Percentiles rank a stretch among this genome's conserved stretches.
Evolutionary conservation across 2,113 vertebrate genomes (phyloP).

Genomic region (Verasper variegatus): DNA sequence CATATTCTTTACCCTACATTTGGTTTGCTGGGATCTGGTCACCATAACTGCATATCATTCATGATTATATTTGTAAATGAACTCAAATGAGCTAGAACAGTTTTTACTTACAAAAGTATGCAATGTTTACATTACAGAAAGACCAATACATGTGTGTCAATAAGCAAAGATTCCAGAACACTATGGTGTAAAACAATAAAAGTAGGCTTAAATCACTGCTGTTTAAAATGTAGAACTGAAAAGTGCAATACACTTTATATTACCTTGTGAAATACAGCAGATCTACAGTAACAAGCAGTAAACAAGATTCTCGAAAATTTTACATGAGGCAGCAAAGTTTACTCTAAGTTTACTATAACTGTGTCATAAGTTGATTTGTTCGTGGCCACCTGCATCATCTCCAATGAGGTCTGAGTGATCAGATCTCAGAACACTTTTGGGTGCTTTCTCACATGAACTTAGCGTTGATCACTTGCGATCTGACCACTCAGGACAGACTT

Average conservation of each 20-base stretch:
- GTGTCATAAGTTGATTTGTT: no score
- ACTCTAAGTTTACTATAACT: no score
- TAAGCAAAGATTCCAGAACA: not conserved
- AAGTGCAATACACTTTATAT: not conserved
- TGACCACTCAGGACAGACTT: no score
- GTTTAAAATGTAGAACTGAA: no score
- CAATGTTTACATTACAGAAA: constrained; percentile 5
- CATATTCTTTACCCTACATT: no score
- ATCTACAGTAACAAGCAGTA: not conserved
- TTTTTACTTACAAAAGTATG: constrained; percentile 19
- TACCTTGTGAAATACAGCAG: not conserved
- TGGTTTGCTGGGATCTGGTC: no score
- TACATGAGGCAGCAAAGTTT: not conserved
- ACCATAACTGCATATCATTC: no score
- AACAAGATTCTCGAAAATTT: not conserved
- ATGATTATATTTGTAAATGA: not conserved
- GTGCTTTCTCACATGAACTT: no score
- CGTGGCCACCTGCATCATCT: no score
- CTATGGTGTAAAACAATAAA: not conserved
- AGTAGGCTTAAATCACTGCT: not conserved
- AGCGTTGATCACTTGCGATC: no score
- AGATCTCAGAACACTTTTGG: no score
- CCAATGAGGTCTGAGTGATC: no score
- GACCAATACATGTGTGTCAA: not conserved
- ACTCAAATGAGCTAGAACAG: not conserved